phyloP scores from a whole-genome alignment of 2,888 invertebrate genomes.

The Thelaira solivaga region DNA sequence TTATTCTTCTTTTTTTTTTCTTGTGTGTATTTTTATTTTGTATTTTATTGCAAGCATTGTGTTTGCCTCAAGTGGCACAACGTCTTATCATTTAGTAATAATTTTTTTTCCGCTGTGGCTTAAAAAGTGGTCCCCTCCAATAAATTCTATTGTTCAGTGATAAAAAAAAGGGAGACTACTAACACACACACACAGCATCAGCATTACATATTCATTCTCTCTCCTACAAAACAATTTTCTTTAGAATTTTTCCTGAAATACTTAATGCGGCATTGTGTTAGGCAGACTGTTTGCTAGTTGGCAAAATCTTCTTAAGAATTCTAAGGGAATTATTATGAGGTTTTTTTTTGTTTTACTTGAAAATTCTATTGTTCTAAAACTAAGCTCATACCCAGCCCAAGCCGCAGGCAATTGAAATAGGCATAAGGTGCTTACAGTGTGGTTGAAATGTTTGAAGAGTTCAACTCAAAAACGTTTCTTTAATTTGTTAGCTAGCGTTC shows the following conservation, averaged over 20 bases:
- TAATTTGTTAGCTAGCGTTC: no score
- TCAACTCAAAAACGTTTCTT: neutral
- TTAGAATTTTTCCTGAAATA: neutral
- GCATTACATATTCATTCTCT: neutral
- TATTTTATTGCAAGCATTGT: constrained; percentile 23
- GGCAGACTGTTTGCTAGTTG: constrained; percentile 14
- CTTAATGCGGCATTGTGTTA: neutral
- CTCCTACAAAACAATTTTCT: constrained; percentile 24
- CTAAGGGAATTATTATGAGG: constrained; percentile 27
- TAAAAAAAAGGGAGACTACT: neutral
- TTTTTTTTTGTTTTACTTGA: constrained; percentile 33
- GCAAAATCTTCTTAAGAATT: neutral
- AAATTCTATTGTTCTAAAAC: constrained; percentile 42
- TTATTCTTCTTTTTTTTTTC: no score
- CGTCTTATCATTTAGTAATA: constrained; percentile 46
- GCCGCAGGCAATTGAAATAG: constrained; percentile 14
- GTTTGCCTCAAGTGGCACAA: constrained; percentile 57
- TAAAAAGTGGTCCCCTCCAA: constrained; percentile 35
- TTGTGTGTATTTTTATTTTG: neutral
- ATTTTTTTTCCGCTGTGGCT: constrained; percentile 23
- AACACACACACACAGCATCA: neutral
- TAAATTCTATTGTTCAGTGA: constrained; percentile 47
- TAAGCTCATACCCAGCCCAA: neutral
- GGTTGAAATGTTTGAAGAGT: neutral
- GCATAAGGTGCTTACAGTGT: neutral